phyloP scores from a whole-genome alignment of 2,113 vertebrate species.

The Platysteira castanea region DNA sequence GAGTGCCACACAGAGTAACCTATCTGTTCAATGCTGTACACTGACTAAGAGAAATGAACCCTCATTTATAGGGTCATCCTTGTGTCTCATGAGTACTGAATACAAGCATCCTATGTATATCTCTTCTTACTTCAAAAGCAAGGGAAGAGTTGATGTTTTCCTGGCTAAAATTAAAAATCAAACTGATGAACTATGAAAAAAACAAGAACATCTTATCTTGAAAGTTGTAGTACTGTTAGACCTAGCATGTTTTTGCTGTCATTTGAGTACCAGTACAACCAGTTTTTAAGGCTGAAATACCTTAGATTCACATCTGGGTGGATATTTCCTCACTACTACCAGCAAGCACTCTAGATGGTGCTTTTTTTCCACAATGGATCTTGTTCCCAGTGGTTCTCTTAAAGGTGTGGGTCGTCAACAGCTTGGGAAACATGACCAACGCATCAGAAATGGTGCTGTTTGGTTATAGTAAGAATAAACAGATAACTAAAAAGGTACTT shows the following conservation, averaged over 20 bases:
- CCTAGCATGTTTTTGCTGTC: background rate
- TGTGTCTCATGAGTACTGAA: background rate
- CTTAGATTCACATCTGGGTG: background rate
- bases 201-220: background rate
- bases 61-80: background rate
- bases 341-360: fast-evolving
- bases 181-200: background rate
- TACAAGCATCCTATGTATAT: background rate
- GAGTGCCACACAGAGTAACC: fast-evolving
- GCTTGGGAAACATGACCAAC: background rate
- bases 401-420: background rate
- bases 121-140: background rate
- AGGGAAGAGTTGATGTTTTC: background rate
- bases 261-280: background rate
- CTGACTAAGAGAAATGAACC: background rate
- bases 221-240: background rate
- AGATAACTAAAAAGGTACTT: background rate
- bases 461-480: background rate
- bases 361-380: background rate
- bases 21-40: background rate
- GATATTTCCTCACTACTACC: background rate
- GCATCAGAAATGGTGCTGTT: background rate
- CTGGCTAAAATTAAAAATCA: background rate
- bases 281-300: background rate
- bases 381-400: background rate